Evolutionary conservation across 2,797 vertebrate species (phyloP).

Genomic region (Loris lydekkerianus): DNA sequence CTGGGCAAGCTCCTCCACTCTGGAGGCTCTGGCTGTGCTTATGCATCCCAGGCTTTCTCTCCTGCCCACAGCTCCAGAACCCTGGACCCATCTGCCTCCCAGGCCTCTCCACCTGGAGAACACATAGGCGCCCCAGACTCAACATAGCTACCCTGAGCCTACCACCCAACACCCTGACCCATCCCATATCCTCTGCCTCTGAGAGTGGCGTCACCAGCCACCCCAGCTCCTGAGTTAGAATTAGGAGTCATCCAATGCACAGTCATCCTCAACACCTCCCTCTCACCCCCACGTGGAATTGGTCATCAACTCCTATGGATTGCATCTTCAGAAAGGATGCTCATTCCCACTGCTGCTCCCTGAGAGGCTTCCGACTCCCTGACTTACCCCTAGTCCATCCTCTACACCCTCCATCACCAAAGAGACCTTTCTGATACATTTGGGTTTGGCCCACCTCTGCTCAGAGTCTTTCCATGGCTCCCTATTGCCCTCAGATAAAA

Average conservation of each 20-base stretch:
- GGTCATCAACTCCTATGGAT: conserved; percentile 81
- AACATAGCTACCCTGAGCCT: not conserved
- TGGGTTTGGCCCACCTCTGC: not conserved
- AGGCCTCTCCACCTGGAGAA: not conserved
- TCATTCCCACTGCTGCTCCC: conserved; percentile 5
- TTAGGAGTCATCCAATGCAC: conserved; percentile 79
- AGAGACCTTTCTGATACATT: not conserved
- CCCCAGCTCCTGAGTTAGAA: conserved; percentile 78
- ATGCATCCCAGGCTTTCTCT: not conserved
- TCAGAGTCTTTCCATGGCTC: not conserved
- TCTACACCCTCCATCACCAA: not conserved
- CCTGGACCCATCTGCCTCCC: conserved; percentile 11
- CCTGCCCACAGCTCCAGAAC: conserved; percentile 54
- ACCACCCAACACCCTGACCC: not conserved
- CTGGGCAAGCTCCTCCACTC: conserved; percentile 64
- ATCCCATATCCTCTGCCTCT: conserved; percentile 33
- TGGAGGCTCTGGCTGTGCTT: conserved; percentile 55
- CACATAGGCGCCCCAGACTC: conserved; percentile 11
- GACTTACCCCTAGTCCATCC: not conserved
- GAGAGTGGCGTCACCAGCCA: conserved; percentile 70
- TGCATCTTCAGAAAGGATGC: conserved; percentile 45
- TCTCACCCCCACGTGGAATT: conserved; percentile 79
- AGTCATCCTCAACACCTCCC: conserved; percentile 80
- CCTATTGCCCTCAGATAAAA: not conserved
- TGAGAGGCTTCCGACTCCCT: not conserved